Percentiles rank a stretch among this genome's conserved stretches.
These are phyloP conservation scores for Leptopilina drosophilae DNA, from an alignment of 2,888 invertebrate genomes.

Conservation along the genomic window DNA sequence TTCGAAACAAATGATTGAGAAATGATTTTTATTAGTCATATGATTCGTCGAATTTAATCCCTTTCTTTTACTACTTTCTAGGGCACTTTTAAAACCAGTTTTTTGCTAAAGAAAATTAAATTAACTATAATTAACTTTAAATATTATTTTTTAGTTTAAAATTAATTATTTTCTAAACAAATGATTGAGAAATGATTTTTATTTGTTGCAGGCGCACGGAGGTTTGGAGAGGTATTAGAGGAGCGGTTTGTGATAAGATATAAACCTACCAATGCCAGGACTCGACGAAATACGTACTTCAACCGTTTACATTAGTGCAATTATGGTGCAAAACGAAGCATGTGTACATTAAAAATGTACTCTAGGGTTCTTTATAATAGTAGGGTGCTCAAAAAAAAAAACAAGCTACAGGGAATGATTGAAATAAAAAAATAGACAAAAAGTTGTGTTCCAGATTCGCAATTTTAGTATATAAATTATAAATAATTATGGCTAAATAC, in stretches of 20 bases:
- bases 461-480: background rate
- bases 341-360: slow-evolving; percentile 43
- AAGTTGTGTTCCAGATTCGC: slow-evolving; percentile 28
- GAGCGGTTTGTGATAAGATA: slow-evolving; percentile 74
- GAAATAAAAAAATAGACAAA: background rate
- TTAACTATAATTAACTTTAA: too few species aligned
- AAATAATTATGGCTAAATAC: background rate
- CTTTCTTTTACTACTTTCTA: too few species aligned
- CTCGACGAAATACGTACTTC: slow-evolving; percentile 72
- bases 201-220: slow-evolving; percentile 69
- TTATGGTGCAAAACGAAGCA: slow-evolving; percentile 59
- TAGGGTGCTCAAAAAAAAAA: slow-evolving; percentile 43
- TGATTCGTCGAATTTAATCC: too few species aligned
- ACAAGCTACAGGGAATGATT: background rate
- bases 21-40: too few species aligned
- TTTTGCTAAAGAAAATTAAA: too few species aligned
- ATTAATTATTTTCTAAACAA: background rate
- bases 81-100: too few species aligned
- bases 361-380: slow-evolving; percentile 35
- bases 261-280: slow-evolving; percentile 72
- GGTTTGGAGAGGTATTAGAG: slow-evolving; percentile 65
- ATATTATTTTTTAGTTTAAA: too few species aligned
- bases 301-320: slow-evolving; percentile 70
- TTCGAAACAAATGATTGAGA: too few species aligned
- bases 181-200: slow-evolving; percentile 20